Percentiles rank a stretch among this genome's conserved stretches.
Evolutionary conservation across 64 coral and sea anemone genomes (phyloP).

Genomic region (Acropora yongei): DNA sequence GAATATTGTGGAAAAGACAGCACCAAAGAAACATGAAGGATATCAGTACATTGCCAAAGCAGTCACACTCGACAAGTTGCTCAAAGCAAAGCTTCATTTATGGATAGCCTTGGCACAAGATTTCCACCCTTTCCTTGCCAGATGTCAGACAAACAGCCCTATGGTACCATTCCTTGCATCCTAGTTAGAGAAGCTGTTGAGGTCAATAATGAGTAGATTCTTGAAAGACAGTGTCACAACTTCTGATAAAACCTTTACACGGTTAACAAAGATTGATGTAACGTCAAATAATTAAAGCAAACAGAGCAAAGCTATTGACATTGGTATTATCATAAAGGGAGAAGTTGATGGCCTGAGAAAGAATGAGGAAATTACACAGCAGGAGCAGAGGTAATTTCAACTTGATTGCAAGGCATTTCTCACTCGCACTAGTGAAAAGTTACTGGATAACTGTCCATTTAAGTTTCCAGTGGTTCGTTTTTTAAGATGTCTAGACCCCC

Average conservation of each 20-base stretch:
- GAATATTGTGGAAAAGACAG: slow-evolving; percentile 81
- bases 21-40: slow-evolving; percentile 78
- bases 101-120: slow-evolving; percentile 62
- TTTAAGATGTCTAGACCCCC: not conserved
- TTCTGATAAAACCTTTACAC: not conserved
- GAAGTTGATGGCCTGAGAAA: not conserved
- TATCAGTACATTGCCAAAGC: slow-evolving; percentile 51
- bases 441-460: not conserved
- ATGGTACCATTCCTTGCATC: slow-evolving; percentile 50
- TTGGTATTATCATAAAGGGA: not conserved
- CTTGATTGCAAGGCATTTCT: not conserved
- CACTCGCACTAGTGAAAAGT: not conserved
- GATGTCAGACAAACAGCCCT: slow-evolving; percentile 41
- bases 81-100: slow-evolving; percentile 68
- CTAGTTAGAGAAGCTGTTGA: slow-evolving; percentile 45
- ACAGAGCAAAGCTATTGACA: not conserved
- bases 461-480: not conserved
- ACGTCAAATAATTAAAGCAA: slow-evolving; percentile 29
- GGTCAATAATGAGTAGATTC: slow-evolving; percentile 53
- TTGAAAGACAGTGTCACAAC: slow-evolving; percentile 30
- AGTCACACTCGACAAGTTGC: slow-evolving; percentile 41
- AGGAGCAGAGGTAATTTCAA: not conserved
- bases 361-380: not conserved
- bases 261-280: slow-evolving; percentile 45
- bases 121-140: slow-evolving; percentile 41